Base-by-base conservation (phyloP, 2,113 vertebrate species). In the Maccullochella peelii region DNA sequence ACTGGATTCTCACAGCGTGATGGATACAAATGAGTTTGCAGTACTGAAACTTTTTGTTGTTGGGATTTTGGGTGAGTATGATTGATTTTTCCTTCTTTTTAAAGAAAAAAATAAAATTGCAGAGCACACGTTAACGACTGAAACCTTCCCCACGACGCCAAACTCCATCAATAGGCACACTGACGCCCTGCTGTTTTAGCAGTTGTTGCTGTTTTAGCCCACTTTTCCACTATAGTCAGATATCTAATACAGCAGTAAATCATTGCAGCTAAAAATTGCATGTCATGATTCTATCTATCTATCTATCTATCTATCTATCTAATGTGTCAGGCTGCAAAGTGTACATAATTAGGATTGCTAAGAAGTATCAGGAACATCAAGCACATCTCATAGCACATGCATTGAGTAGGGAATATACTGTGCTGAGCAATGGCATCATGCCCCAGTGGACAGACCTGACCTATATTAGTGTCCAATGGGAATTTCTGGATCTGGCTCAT, bases 41-140 rank as follows among this genome's bases (percentile, higher is more conserved):
- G 82, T 83, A 21, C 68, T 93, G 54, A 94, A 95, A 94, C 93
- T 95, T 94, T 94, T 94, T 73, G 44, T 90, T 44, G 69, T 94
- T 30, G 92, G 90, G 47, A 66, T 94, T 87, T 77, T 95, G 65
- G 93, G 95, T 95, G 79, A 94, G 95, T 94, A 42, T 11, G 7
- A 40, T 47, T 10, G 8, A 16, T 54, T 25, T 7, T 2, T 33
- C 10, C 6, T 11, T 49, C 16, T 21, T 44, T 15, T 0, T n/a
- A n/a, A n/a, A n/a, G n/a, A n/a, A n/a, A n/a, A n/a, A n/a, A n/a
- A n/a, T n/a, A n/a, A 27, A 10, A 12, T 44, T 16, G 18, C 38
- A 36, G 7, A 55, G 15, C 63, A 16, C 16, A n/a, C 38, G 44
- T 8, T 4, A 59, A 40, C 1, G 36, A 8, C 16, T 21, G 4